Evolutionary conservation across 2,797 vertebrate genomes (phyloP), one percentile per base, ranked within the genome.

Genomic region (Thamnophis elegans): DNA sequence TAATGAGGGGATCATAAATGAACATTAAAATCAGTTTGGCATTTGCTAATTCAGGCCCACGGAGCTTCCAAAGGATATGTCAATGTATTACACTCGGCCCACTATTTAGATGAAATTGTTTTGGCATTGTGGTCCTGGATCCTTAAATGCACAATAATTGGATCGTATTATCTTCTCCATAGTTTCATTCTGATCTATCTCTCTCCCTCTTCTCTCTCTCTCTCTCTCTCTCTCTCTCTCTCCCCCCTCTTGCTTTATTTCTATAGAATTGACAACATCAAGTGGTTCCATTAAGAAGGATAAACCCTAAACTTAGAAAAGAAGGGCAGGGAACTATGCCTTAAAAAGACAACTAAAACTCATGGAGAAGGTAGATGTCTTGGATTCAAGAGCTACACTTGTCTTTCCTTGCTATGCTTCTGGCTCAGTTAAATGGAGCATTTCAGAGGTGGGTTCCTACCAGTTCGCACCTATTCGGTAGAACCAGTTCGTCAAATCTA

Each of bases 1-100:
- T 92, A 96, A 96, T 96, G 94, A 96, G 90, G 92, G 95, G 93
- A 97, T 96, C 92, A 95, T 94, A 96, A 94, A 92, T 93, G 94
- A 92, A 95, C 88, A 92, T 87, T 91, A 85, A 96, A 97, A 91
- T 94, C 82, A 94, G 95, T 96, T 92, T 94, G 95, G 93, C 96
- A 91, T 93, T 93, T 89, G 68, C 89, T 95, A 96, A 93, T 93
- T 94, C 89, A 91, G 94, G 90, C 59, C 90, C 47, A 86, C 95
- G 96, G 91, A 93, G 60, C 91, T 94, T 94, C 91, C 91, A 95
- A 89, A 92, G 18, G 9, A 87, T 88, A 90, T 88, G 10, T 6
- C 25, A 78, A 62, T 25, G 85, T 65, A 32, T 93, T 89, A 12
- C 25, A 89, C 68, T 16, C 5, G 86, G 54, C 85, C 90, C 0